Percentiles rank a stretch among this genome's conserved stretches.
phyloP scores from a whole-genome alignment of 2,113 vertebrate genomes.

The Peucedramus taeniatus region DNA sequence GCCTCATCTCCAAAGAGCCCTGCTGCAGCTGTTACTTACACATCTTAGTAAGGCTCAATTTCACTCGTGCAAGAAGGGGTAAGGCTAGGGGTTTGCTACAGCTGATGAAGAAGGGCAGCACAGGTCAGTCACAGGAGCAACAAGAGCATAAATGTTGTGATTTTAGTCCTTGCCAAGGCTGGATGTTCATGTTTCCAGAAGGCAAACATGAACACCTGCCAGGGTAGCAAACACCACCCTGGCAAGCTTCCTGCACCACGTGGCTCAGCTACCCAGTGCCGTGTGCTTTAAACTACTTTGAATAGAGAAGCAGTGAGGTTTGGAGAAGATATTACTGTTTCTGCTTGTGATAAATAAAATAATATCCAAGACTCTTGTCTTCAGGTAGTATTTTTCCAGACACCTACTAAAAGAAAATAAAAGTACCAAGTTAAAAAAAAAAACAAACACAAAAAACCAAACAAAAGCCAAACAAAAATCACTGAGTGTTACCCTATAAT shows the following conservation, averaged over 20 bases:
- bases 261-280: not conserved
- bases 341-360: not conserved
- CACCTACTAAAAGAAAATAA: not conserved
- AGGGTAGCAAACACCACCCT: not conserved
- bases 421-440: not conserved
- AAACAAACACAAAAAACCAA: not conserved
- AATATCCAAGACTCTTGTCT: not conserved
- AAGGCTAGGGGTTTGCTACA: not conserved
- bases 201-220: accelerated
- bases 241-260: accelerated
- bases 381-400: not conserved
- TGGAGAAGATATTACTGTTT: not conserved
- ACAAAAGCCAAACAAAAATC: not conserved
- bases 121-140: not conserved
- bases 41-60: not conserved
- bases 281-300: not conserved
- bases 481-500: accelerated
- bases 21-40: not conserved
- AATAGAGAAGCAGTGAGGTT: not conserved
- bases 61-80: not conserved
- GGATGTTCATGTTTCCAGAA: not conserved
- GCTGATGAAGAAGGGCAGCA: not conserved
- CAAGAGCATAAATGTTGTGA: not conserved
- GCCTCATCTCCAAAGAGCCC: not conserved
- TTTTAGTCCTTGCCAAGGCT: not conserved